phyloP scores from a whole-genome alignment of 2,113 vertebrate species.

The Petroica traversi region DNA sequence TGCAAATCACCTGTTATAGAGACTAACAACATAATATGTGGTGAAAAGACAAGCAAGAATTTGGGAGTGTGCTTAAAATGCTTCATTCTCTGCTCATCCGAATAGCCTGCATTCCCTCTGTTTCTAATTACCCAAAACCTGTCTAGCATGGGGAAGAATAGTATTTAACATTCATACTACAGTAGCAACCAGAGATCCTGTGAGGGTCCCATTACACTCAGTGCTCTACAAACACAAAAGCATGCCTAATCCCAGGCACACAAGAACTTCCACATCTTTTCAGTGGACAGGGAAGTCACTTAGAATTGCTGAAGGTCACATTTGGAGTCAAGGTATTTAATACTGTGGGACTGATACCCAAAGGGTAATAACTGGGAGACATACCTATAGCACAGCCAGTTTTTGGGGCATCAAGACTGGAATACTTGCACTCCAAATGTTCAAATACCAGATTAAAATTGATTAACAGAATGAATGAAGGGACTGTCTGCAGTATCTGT shows the following conservation, averaged over 20 bases:
- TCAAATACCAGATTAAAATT: slow-evolving; percentile 66
- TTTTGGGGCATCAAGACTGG: slow-evolving; percentile 30
- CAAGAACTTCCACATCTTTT: background rate
- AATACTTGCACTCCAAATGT: slow-evolving; percentile 57
- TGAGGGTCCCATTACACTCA: background rate
- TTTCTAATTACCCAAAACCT: slow-evolving; percentile 16
- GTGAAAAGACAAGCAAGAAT: slow-evolving; percentile 37
- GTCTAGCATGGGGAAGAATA: background rate
- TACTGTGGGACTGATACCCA: background rate
- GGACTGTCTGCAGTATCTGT: background rate
- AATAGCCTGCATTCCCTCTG: background rate
- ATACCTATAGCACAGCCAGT: slow-evolving; percentile 1
- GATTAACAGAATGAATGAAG: slow-evolving; percentile 56
- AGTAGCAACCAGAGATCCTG: slow-evolving; percentile 1
- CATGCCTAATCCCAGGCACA: background rate
- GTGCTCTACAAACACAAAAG: slow-evolving; percentile 22
- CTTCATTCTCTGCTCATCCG: background rate
- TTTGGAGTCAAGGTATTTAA: background rate
- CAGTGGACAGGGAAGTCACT: background rate
- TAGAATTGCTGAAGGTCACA: background rate
- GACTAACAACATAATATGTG: background rate
- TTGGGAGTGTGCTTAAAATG: background rate
- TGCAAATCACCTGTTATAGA: slow-evolving; percentile 41
- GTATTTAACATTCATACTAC: background rate
- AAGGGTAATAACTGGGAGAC: background rate